Base-by-base conservation (phyloP, 2,888 invertebrate species). In the Eupeodes latifasciatus region DNA sequence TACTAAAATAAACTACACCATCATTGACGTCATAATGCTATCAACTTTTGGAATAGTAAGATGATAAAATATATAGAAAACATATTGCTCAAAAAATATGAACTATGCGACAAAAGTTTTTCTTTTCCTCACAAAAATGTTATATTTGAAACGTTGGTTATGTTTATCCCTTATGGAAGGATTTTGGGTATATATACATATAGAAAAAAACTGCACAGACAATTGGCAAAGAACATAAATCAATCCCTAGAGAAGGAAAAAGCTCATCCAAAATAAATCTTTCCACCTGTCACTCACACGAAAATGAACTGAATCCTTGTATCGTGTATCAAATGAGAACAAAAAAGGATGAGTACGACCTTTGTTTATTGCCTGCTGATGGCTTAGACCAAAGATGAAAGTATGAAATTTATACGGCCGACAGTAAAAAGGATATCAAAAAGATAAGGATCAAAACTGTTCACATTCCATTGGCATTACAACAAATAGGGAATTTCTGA, bases 391-490 rank as follows among this genome's bases (percentile, higher is more conserved):
- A 9, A 34, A 57, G 40, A 72, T 59, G 72, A 3, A 27, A 19
- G 66, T 66, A 81, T 81, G 72, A 76, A 66, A 76, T 77, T 72
- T 67, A 53, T 71, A 79, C 67, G 61, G 67, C 59, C 36, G 16
- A 53, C 76, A 72, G 0, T 40, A 40, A 69, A 69, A 72, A 34
- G 57, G 40, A 53, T 66, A 34, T 76, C 36, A 64, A 40, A 49
- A 67, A 44, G 61, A 62, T 36, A 47, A 51, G 61, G 55, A 61
- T 62, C 67, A 53, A 69, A 75, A 69, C 3, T 69, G 34, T 55
- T 34, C 9, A 7, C 11, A 27, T 61, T 67, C 59, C 61, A 11
- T 19, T 61, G 72, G 57, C 72, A 82, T 66, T 49, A 57, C 66
- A 66, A 64, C 49, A 49, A 19, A 11, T 47, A 47, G 27, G 47